Base-by-base conservation (phyloP, 2,888 invertebrate species). In the Arge pagana region DNA sequence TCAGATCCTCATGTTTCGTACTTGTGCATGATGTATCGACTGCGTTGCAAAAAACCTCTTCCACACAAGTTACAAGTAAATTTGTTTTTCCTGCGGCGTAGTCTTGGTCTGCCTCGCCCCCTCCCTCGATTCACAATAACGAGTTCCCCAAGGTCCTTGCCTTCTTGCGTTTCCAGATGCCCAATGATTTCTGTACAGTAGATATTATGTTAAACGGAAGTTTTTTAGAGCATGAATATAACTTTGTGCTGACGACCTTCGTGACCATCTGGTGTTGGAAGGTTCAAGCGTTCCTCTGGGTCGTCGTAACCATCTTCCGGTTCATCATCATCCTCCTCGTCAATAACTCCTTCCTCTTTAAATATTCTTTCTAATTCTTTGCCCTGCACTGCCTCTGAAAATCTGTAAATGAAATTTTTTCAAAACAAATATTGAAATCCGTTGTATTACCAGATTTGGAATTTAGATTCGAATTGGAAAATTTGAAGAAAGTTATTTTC, bases 291-390 rank as follows among this genome's bases (percentile, higher is more conserved):
- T 52, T 69, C 82, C 39, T 71, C 67, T 2, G 59, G 50, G 30
- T 69, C 60, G 49, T 69, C 69, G 1, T 58, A 63, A 19, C 60
- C 61, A 60, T 79, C 56, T 61, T 65, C 62, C 71, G 59, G 58
- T 2, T 66, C 67, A 7, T 81, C 81, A 37, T 77, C 78, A 10
- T 73, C 68, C 19, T 85, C 85, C 24, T 81, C 84, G 50, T 87
- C 87, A 19, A 83, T 84, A 8, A 89, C 83, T 1, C 88, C 89
- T 73, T 87, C 86, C 65, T 88, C 85, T 63, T 82, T 82, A 61
- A 88, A 85, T 59, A 89, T 86, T 58, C 85, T 80, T 63, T 89
- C 89, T 42, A 89, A 76, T 73, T 89, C 89, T 71, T 87, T 86
- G 3, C 89, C 89, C 82, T 88, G 77, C 18, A 71, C 77, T 36